Conservation (phyloP, 2,888 invertebrate genomes). For the Drosophila subquinaria region DNA sequence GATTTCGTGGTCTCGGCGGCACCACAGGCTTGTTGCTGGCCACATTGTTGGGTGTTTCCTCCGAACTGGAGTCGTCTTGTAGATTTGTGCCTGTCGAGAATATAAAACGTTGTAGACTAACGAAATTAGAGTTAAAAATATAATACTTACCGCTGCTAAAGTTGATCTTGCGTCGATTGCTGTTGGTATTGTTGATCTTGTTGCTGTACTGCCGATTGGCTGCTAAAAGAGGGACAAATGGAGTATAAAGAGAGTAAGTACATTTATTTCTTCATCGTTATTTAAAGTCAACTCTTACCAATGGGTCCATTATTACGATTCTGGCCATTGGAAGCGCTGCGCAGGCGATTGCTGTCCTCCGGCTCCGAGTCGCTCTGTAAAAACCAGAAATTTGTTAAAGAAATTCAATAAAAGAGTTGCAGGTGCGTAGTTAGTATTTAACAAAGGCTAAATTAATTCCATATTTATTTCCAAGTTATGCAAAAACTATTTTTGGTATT, state of each 20-base stretch:
- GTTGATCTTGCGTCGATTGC: constrained; percentile 87
- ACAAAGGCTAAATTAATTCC: too few relatives aligned
- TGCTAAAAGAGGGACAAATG: constrained; percentile 54
- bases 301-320: constrained; percentile 88
- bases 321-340: constrained; percentile 93
- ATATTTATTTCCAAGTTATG: too few relatives aligned
- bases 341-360: constrained; percentile 87
- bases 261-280: background rate
- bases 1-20: constrained; percentile 89
- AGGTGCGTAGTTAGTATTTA: too few relatives aligned
- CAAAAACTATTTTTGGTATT: too few relatives aligned
- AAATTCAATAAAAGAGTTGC: background rate
- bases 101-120: background rate
- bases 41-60: constrained; percentile 86
- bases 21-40: constrained; percentile 87
- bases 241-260: constrained; percentile 23
- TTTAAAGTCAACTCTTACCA: constrained; percentile 60
- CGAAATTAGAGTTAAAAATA: background rate
- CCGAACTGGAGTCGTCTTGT: constrained; percentile 93
- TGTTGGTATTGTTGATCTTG: constrained; percentile 84
- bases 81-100: constrained; percentile 58
- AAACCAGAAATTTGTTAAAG: background rate
- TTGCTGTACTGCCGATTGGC: constrained; percentile 83
- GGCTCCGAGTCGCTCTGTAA: constrained; percentile 90
- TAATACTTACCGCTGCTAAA: constrained; percentile 88